These are phyloP conservation scores for Lagria hirta DNA, from an alignment of 2,888 invertebrate species.

Conservation along the genomic window DNA sequence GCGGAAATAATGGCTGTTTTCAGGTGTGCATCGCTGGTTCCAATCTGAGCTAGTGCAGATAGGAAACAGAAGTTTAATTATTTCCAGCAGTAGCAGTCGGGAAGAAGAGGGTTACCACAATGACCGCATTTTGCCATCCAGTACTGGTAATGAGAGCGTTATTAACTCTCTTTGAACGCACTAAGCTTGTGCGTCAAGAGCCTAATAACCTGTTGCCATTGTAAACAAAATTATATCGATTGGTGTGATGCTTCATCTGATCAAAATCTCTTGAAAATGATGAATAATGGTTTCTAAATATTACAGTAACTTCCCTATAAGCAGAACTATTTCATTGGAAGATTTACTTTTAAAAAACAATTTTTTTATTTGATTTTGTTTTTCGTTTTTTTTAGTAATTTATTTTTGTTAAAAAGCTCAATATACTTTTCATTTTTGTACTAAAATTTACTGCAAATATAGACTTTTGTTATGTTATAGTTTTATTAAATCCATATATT, in stretches of 20 bases:
- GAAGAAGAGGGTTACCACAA: constrained; percentile 29
- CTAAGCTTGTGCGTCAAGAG: constrained; percentile 31
- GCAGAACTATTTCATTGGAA: no score
- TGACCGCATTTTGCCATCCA: constrained; percentile 33
- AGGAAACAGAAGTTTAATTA: constrained; percentile 20
- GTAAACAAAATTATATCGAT: constrained; percentile 17
- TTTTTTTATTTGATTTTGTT: no score
- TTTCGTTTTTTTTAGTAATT: no score
- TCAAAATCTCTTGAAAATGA: constrained; percentile 15
- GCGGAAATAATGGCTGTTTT: constrained; percentile 21
- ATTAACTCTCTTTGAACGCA: constrained; percentile 39
- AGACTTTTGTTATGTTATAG: no score
- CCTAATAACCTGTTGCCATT: constrained; percentile 35
- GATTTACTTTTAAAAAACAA: no score
- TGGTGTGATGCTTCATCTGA: constrained; percentile 7
- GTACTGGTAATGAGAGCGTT: constrained; percentile 34
- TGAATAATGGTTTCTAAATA: constrained; percentile 6
- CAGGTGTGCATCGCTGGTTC: constrained; percentile 20
- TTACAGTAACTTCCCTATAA: no score
- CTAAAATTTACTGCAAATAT: no score
- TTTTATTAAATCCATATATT: no score
- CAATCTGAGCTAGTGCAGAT: constrained; percentile 11
- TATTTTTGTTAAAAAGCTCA: no score
- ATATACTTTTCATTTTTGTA: no score
- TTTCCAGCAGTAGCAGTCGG: constrained; percentile 12